Percentiles rank a stretch among this genome's conserved stretches.
phyloP scores from a whole-genome alignment of 2,888 invertebrate species.

The Icerya purchasi region DNA sequence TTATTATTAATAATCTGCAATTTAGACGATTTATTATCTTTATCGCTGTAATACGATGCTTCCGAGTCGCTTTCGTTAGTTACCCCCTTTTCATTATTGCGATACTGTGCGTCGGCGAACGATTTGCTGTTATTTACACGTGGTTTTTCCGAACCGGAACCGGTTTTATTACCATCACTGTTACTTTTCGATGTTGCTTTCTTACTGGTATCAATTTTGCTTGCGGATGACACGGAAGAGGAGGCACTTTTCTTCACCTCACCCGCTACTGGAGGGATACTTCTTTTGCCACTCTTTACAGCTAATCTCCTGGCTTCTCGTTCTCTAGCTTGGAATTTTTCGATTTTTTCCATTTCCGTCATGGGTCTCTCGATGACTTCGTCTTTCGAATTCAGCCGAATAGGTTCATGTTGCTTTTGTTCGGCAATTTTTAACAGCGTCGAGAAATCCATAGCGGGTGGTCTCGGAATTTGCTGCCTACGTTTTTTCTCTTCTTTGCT shows the following conservation, averaged over 20 bases:
- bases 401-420: conserved; percentile 59
- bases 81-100: no score
- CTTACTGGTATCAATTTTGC: conserved; percentile 5
- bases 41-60: not conserved
- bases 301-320: conserved; percentile 17
- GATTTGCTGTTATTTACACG: no score
- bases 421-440: conserved; percentile 60
- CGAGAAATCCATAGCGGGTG: conserved; percentile 57
- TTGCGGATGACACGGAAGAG: conserved; percentile 1
- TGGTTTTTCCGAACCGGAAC: conserved; percentile 13
- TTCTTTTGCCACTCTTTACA: conserved; percentile 6
- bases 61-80: no score
- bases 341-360: conserved; percentile 58
- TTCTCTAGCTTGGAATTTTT: conserved; percentile 48
- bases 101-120: no score
- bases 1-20: not conserved
- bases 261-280: conserved; percentile 2
- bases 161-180: conserved; percentile 1
- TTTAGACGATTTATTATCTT: not conserved
- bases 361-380: conserved; percentile 45
- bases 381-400: conserved; percentile 35
- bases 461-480: conserved; percentile 33
- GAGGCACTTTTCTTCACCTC: conserved; percentile 4
- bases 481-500: conserved; percentile 25
- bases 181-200: not conserved